Evolutionary conservation across 2,888 invertebrate genomes (phyloP).

Genomic region (Machimus rusticus): DNA sequence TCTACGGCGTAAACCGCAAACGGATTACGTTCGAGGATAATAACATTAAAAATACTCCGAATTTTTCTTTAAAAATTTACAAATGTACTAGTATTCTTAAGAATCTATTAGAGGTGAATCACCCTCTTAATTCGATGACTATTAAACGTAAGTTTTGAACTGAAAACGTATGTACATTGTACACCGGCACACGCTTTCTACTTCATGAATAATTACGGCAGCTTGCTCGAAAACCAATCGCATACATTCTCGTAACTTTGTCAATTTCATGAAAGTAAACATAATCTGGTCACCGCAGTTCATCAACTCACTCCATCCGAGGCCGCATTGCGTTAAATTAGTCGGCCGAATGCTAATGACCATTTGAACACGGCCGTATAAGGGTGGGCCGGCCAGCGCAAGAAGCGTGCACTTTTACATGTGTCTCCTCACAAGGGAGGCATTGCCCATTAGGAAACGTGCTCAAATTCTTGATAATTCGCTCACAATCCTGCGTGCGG

Average conservation of each 20-base stretch:
- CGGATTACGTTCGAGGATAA: no score
- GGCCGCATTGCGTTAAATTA: not conserved
- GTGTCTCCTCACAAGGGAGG: not conserved
- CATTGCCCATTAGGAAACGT: not conserved
- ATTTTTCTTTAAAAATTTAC: no score
- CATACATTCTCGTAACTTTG: not conserved
- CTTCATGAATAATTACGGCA: not conserved
- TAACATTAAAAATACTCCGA: no score
- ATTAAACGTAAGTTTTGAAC: no score
- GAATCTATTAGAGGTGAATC: no score
- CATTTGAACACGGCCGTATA: not conserved
- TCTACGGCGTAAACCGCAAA: no score
- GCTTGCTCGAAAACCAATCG: not conserved
- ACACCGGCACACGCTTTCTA: no score
- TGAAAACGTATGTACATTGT: no score
- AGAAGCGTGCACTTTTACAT: not conserved
- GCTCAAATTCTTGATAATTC: not conserved
- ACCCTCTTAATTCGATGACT: no score
- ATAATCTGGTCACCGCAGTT: not conserved
- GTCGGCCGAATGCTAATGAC: not conserved
- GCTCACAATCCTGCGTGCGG: not conserved
- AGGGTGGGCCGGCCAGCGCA: not conserved
- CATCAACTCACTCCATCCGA: not conserved
- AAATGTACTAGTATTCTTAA: no score
- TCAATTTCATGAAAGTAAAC: not conserved